Evolutionary conservation across 1,140 invertebrate species (phyloP).

Genomic region (Holotrichia oblita): DNA sequence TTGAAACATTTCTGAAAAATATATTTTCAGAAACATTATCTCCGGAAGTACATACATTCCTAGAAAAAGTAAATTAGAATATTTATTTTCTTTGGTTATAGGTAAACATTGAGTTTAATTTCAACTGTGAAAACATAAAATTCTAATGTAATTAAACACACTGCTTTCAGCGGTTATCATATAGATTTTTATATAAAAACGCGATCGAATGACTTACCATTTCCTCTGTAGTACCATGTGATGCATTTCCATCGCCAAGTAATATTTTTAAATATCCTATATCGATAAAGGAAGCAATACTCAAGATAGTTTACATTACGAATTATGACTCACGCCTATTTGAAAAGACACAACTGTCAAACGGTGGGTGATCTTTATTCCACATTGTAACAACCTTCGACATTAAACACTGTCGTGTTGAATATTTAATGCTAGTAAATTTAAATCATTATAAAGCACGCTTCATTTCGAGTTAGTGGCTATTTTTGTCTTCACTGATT

Average conservation of each 20-base stretch:
- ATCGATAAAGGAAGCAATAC: constrained; percentile 26
- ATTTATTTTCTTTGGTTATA: background rate
- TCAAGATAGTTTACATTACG: background rate
- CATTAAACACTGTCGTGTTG: background rate
- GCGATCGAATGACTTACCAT: background rate
- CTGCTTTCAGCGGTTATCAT: background rate
- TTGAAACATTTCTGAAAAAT: background rate
- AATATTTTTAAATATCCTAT: constrained; percentile 18
- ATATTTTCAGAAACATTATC: background rate
- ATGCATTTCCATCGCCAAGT: constrained; percentile 9
- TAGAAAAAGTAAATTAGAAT: background rate
- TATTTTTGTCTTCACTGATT: background rate
- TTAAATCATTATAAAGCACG: background rate
- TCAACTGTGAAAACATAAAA: constrained; percentile 16
- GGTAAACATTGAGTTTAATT: background rate
- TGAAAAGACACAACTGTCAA: constrained; percentile 21
- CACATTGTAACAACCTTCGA: background rate
- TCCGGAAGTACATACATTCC: background rate
- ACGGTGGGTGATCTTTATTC: background rate
- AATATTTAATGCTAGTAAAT: background rate
- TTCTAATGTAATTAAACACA: constrained; percentile 22
- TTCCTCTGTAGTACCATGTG: background rate
- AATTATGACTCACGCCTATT: background rate
- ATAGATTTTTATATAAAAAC: background rate
- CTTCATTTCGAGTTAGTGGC: background rate